Base-by-base conservation (phyloP, 1,140 invertebrate species). In the Subanguina moxae region DNA sequence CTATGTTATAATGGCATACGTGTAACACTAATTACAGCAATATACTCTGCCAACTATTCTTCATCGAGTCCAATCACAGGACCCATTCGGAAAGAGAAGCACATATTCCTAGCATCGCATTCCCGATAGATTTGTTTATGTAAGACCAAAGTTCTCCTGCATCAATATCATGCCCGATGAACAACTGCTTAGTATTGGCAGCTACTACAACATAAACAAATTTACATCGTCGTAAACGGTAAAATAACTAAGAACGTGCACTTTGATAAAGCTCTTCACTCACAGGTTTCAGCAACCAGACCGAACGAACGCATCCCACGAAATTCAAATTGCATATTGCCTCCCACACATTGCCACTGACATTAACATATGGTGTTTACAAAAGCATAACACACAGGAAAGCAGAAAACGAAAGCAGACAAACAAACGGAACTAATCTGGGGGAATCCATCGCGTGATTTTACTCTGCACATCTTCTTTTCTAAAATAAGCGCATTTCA, bases 51-150 rank as follows among this genome's bases (percentile, higher is more conserved):
- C 0, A 98, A 86, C 94, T 94, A 97, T 8, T 92, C 93, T 84
- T 97, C 93, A 48, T 89, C 86, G 76, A 88, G 88, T 0, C 92
- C 94, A 77, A 97, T 89, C 1, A 90, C 93, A 0, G 92, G 94
- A 0, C 94, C 94, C 72, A 98, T 89, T 65, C 94, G 87, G 0
- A 98, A 86, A 21, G 94, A 94, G 80, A 98, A 93, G 81, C 94
- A 98, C 84, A 98, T 98, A 84, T 98, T 98, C 95, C 45, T n/a
- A 97, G 84, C 17, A 98, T 84, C 15, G 93, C 96, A 85, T 98
- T 98, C 1, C 94, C 94, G 28, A 94, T 94, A 65, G 75, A 76
- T 15, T 69, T 72, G 75, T 91, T 93, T 0, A 93, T 93, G 78
- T 91, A 96, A 7, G 91, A 93, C 28, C 90, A 88, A 59, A 95